Base-by-base conservation (phyloP, 37 sponge, comb jelly and placozoan genomes). In the Cladorhizidae sp. region DNA sequence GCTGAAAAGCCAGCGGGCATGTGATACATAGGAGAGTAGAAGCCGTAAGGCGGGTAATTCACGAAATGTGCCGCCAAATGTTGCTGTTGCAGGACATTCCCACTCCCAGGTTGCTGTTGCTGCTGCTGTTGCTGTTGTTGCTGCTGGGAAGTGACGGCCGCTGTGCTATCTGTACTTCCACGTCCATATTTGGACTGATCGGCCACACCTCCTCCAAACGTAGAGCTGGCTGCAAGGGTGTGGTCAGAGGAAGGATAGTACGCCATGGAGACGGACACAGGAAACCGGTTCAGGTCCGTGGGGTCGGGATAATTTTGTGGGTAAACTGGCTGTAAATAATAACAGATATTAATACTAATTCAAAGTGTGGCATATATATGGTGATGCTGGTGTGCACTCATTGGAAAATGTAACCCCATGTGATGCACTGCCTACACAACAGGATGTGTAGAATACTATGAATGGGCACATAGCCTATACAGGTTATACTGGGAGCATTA, bases 231-330 rank as follows among this genome's bases (percentile, higher is more conserved):
- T 23, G 22, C 49, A 11, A 71, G n/a, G 2, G 42, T 41, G 43
- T 36, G 72, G 25, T 71, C 72, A 45, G 45, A 45, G 72, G 72
- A 23, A 36, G 72, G 45, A 40, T 45, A 71, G 75, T 52, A 56
- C 1, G 37, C 75, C 75, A 74, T 74, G 31, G 75, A 74, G 33
- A 52, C 75, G 8, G 75, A 52, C 17, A 11, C 67, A 65, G 75
- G 57, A 26, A 45, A 56, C 3, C 55, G 75, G 8, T 61, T 64
- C 51, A 64, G 35, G 12, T 78, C 78, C 43, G 8, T 45, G 7
- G 78, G 78, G 50, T 78, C 78, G 1, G 32, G 45, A 59, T 76
- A 76, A 54, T 76, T 52, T 2, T 57, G 57, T 23, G 75, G 67
- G 35, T 65, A 74, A 32, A 74, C 37, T 29, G 76, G 76, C 76